Conservation (phyloP, 2,888 invertebrate genomes). For the Stenoptilia bipunctidactyla region DNA sequence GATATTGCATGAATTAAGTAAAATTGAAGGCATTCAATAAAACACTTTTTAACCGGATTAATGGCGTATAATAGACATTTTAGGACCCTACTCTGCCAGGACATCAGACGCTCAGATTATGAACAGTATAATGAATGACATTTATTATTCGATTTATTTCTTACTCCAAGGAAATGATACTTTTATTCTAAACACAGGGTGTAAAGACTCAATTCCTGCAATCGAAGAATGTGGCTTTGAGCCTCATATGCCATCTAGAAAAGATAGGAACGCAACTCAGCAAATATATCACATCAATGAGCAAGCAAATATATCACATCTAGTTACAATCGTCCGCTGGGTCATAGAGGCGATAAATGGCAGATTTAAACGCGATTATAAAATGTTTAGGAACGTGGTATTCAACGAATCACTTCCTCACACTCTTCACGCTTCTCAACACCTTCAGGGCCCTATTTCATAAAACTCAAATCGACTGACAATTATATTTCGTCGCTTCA, state of each 20-base stretch:
- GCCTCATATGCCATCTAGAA: conserved; percentile 5
- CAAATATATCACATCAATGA: conserved; percentile 5
- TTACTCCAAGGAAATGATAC: conserved; percentile 2
- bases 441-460: conserved; percentile 5
- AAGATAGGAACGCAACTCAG: conserved; percentile 4
- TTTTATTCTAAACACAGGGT: conserved; percentile 4
- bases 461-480: too few relatives aligned
- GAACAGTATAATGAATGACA: too few relatives aligned
- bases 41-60: too few relatives aligned
- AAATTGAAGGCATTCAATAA: too few relatives aligned
- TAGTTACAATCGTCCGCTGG: conserved; percentile 3
- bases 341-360: background rate
- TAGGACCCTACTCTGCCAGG: conserved; percentile 2
- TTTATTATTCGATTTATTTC: conserved; percentile 2
- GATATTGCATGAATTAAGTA: too few relatives aligned
- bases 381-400: background rate
- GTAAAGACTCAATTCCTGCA: conserved; percentile 2
- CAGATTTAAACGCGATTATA: background rate
- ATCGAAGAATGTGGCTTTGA: conserved; percentile 5
- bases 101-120: too few relatives aligned
- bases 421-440: conserved; percentile 2
- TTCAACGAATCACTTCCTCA: conserved; percentile 1
- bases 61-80: conserved; percentile 3
- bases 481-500: too few relatives aligned
- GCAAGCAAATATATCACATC: conserved; percentile 5